phyloP scores from a whole-genome alignment of 2,113 vertebrate genomes.

The Puntigrus tetrazona region DNA sequence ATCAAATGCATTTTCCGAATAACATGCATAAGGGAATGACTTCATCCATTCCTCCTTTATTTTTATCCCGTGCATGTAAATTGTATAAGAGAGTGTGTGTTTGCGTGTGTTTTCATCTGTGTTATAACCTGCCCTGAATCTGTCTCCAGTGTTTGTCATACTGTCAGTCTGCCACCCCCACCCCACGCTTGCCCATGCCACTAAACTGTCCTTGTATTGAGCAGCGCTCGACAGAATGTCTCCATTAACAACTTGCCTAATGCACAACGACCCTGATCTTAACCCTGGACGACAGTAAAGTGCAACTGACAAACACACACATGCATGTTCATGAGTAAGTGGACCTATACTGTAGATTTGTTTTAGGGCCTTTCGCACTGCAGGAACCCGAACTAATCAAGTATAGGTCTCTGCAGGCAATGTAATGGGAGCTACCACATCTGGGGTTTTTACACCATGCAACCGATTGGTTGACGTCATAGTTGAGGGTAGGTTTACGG shows the following conservation, averaged over 20 bases:
- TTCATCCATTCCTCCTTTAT: neutral
- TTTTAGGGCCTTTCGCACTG: too few relatives aligned
- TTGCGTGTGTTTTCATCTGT: neutral
- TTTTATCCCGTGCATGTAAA: neutral
- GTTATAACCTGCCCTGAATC: constrained; percentile 31
- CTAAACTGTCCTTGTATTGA: constrained; percentile 30
- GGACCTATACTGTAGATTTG: neutral
- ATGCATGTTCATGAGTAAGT: neutral
- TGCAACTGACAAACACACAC: neutral
- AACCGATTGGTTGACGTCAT: too few relatives aligned
- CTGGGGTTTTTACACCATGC: too few relatives aligned
- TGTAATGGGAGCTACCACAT: too few relatives aligned
- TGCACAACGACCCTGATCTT: constrained; percentile 16
- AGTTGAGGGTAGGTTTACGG: too few relatives aligned
- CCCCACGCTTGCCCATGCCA: neutral
- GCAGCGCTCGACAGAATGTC: neutral
- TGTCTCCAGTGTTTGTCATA: constrained; percentile 30
- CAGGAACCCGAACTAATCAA: too few relatives aligned
- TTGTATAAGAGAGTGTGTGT: neutral
- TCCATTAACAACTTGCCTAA: constrained; percentile 34
- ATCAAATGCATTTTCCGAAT: neutral
- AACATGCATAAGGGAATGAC: neutral
- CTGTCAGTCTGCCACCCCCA: constrained; percentile 5
- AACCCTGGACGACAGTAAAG: neutral
- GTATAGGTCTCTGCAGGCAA: too few relatives aligned